Evolutionary conservation across 2,113 vertebrate genomes (phyloP), one percentile per base, ranked within the genome.

Genomic region (Petroica traversi): DNA sequence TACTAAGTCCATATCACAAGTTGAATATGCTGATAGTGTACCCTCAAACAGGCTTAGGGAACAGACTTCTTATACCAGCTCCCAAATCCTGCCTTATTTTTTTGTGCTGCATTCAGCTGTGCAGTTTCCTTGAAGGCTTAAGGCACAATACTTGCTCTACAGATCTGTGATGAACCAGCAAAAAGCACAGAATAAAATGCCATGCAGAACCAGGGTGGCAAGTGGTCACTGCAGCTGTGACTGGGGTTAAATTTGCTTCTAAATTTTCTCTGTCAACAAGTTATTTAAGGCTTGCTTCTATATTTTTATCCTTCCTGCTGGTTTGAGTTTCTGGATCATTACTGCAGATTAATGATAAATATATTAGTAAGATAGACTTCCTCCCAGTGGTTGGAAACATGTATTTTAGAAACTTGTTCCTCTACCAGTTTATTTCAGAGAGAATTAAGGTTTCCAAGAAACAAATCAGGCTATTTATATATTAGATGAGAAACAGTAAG

Each of bases 381-480:
- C 96, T 95, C 82, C 79, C 93, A 94, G 75, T 46, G 61, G 72
- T n/a, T 93, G 92, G 85, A 97, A 95, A 91, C 22, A 36, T 54
- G n/a, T 68, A 94, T 87, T 92, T 92, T 93, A 95, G 91, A 97
- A 93, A 95, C 67, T 71, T 75, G 57, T 88, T 91, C 75, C 75
- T 93, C 71, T 86, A 94, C 73, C 58, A 85, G 68, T 74, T 93
- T 73, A 91, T 52, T 93, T 48, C 81, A 89, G 82, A 23, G 63
- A 94, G 66, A 96, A 97, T 85, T 92, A 94, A 80, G 52, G 72
- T 97, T 96, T 94, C 79, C 95, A 96, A 97, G 92, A 93, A 92
- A 61, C 52, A 72, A 90, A 84, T 58, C 55, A 63, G 48, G 9
- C 52, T 89, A 93, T 96, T 96, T 97, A 85, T 94, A 73, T 73